Evolutionary conservation across 2,113 vertebrate genomes (phyloP).

Genomic region (Barbus barbus): DNA sequence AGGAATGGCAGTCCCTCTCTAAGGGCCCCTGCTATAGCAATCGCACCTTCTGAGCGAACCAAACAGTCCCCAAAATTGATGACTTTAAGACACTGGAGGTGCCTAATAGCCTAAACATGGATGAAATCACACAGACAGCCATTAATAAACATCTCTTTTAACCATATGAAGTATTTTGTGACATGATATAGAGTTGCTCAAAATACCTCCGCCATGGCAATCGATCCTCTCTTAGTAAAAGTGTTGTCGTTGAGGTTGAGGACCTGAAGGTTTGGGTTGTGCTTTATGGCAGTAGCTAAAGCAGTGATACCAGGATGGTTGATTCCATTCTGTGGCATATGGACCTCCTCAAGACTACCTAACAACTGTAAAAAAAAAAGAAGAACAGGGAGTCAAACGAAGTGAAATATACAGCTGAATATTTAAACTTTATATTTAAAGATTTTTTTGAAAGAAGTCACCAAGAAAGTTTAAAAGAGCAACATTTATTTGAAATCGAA

Average conservation of each 20-base stretch:
- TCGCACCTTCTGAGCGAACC: conserved; percentile 89
- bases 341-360: conserved; percentile 91
- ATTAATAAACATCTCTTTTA: neutral
- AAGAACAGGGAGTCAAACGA: no score
- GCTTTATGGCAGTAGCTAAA: conserved; percentile 86
- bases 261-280: conserved; percentile 84
- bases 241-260: conserved; percentile 99
- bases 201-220: conserved; percentile 91
- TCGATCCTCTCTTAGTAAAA: conserved; percentile 90
- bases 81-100: conserved; percentile 83
- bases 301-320: conserved; percentile 90
- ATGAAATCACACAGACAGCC: neutral
- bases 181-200: neutral
- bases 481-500: no score
- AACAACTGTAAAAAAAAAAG: conserved; percentile 77
- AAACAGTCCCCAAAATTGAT: conserved; percentile 98
- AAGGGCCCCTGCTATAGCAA: conserved; percentile 86
- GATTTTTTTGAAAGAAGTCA: no score
- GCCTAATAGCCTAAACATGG: conserved; percentile 81
- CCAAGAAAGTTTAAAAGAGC: no score
- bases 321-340: conserved; percentile 98
- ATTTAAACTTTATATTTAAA: no score
- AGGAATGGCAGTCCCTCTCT: conserved; percentile 87
- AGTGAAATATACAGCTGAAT: no score
- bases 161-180: neutral